A percentile compares a stretch with the other conserved stretches of the same genome.
phyloP scores from a whole-genome alignment of 2,113 vertebrate genomes.

The Macrotis lagotis region DNA sequence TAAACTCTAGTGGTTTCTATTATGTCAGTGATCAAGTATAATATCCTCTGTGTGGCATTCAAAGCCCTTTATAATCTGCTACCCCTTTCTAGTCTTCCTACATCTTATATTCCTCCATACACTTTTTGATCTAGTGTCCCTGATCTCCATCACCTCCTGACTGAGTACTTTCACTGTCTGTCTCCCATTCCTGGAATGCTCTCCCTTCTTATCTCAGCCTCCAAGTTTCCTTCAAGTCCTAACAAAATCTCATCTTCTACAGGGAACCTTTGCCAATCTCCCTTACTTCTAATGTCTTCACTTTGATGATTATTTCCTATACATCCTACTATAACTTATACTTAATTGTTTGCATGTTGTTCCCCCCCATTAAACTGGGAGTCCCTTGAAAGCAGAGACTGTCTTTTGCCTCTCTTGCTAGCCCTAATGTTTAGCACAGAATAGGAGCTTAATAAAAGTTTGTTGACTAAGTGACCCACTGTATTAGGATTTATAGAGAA shows the following conservation, averaged over 20 bases:
- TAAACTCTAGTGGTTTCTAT: background rate
- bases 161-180: background rate
- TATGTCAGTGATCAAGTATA: background rate
- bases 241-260: background rate
- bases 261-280: background rate
- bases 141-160: background rate
- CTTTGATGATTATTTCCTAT: background rate
- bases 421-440: background rate
- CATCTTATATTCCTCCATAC: background rate
- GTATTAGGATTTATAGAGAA: background rate
- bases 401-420: background rate
- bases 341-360: background rate
- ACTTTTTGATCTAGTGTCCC: background rate
- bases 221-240: background rate
- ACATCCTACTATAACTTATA: background rate
- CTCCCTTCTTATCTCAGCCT: background rate
- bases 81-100: background rate
- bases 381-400: background rate
- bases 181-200: background rate
- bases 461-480: background rate
- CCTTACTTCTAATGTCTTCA: background rate
- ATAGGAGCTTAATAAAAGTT: background rate
- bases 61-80: background rate
- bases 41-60: background rate
- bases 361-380: background rate